Evolutionary conservation across 2,113 vertebrate genomes (phyloP).

Genomic region (Girardinichthys multiradiatus): DNA sequence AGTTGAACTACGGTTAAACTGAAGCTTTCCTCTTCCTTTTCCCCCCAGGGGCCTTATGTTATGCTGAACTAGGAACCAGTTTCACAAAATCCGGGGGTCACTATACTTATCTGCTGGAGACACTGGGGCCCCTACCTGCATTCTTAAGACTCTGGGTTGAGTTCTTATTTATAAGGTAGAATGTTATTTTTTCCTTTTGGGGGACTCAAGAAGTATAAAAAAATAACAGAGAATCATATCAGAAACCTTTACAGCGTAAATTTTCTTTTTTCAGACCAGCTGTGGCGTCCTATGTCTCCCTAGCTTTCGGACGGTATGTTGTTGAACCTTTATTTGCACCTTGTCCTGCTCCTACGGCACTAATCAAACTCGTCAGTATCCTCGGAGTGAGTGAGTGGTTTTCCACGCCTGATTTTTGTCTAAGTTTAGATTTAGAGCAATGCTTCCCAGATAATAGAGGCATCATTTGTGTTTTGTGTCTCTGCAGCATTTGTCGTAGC

Average conservation of each 20-base stretch:
- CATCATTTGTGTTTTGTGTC: constrained; percentile 31
- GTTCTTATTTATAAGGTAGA: constrained; percentile 84
- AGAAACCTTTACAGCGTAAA: neutral
- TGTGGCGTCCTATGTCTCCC: constrained; percentile 81
- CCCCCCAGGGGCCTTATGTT: constrained; percentile 84
- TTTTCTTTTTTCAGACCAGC: constrained; percentile 79
- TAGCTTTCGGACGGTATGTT: constrained; percentile 89
- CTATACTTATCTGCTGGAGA: constrained; percentile 89
- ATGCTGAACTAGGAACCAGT: constrained; percentile 89
- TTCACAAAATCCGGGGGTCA: constrained; percentile 90
- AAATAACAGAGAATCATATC: neutral
- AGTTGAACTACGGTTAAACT: neutral
- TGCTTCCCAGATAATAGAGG: neutral
- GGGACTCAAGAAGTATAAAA: neutral
- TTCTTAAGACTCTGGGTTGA: constrained; percentile 89
- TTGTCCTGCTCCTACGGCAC: constrained; percentile 79
- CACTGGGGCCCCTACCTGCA: constrained; percentile 85
- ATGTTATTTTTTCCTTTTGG: neutral
- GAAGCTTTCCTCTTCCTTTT: neutral
- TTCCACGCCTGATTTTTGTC: neutral
- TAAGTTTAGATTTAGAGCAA: neutral
- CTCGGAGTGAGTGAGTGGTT: constrained; percentile 86
- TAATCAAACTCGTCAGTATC: constrained; percentile 83
- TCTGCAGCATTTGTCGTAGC: constrained; percentile 81
- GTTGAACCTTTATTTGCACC: constrained; percentile 86